Evolutionary conservation across 2,888 invertebrate species (phyloP), one percentile per base, ranked within the genome.

Genomic region (Tubulanus polymorphus): DNA sequence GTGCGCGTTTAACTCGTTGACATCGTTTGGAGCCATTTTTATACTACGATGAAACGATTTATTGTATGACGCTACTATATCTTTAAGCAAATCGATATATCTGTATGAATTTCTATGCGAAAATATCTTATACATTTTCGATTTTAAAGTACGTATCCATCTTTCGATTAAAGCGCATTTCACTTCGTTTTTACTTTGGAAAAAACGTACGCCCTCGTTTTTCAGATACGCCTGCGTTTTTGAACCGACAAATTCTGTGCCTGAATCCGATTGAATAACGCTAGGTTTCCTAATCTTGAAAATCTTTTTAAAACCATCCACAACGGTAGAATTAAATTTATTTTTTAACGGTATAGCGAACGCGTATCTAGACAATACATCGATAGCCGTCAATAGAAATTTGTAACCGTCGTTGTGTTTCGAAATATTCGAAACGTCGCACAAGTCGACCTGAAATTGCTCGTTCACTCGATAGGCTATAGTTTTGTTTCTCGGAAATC

Each of bases 151-250:
- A n/a, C 63, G 35, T 23, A 63, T 59, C 41, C 57, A 69, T 3
- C 76, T 49, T 61, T 76, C 75, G 3, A 69, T 63, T 2, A 75
- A 56, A 1, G 63, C 56, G 1, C 70, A 68, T 60, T 77, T 76
- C 3, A 66, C 64, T 37, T 69, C 67, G 2, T 60, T 63, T 56
- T 68, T 55, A 0, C 69, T 66, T 1, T 63, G 63, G 37, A 69
- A 67, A 61, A 63, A 68, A 23, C 61, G 25, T 1, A 65, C 51
- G 3, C 64, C 59, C 20, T 63, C 54, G 20, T 56, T 37, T 23
- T 58, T 57, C 23, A 64, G 1, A 50, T 53, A 59, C 15, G 30
- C 10, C 37, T 54, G 53, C 48, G 61, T 49, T 10, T 23, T 48
- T 52, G 52, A 30, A 45, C 68, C 68, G 10, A 37, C 37, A 56